Conservation (phyloP, 2,888 invertebrate species). For the Metellina segmentata region DNA sequence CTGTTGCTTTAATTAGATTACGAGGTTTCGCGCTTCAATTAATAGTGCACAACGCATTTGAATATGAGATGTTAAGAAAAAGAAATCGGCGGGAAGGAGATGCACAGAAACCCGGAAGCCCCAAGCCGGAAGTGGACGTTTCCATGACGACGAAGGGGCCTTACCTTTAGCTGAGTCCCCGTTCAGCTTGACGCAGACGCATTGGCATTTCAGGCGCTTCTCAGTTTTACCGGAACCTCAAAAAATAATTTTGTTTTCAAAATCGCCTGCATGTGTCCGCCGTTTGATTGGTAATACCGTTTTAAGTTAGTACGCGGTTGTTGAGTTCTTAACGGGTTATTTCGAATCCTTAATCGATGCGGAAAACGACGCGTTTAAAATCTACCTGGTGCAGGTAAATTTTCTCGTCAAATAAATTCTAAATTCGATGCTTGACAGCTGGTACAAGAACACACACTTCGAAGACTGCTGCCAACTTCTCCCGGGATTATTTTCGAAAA, state of each 20-base stretch:
- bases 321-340: no score
- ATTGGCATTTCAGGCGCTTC: slow-evolving; percentile 50
- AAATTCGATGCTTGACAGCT: slow-evolving; percentile 32
- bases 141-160: slow-evolving; percentile 69
- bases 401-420: slow-evolving; percentile 27
- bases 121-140: slow-evolving; percentile 62
- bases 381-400: slow-evolving; percentile 30
- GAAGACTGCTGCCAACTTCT: not conserved
- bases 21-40: not conserved
- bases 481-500: not conserved
- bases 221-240: slow-evolving; percentile 73
- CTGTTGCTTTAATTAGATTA: not conserved
- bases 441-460: slow-evolving; percentile 18
- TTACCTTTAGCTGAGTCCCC: slow-evolving; percentile 63
- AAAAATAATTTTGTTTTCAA: slow-evolving; percentile 65
- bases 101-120: slow-evolving; percentile 57
- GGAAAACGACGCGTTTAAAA: not conserved
- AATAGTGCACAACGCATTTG: slow-evolving; percentile 14
- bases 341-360: no score
- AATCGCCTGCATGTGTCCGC: slow-evolving; percentile 38
- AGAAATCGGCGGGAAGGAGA: slow-evolving; percentile 1
- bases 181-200: slow-evolving; percentile 68
- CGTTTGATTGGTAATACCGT: slow-evolving; percentile 19
- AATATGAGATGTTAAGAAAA: slow-evolving; percentile 11
- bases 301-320: not conserved